Evolutionary conservation across 2,797 vertebrate genomes (phyloP).

Genomic region (Etheostoma nigrum): DNA sequence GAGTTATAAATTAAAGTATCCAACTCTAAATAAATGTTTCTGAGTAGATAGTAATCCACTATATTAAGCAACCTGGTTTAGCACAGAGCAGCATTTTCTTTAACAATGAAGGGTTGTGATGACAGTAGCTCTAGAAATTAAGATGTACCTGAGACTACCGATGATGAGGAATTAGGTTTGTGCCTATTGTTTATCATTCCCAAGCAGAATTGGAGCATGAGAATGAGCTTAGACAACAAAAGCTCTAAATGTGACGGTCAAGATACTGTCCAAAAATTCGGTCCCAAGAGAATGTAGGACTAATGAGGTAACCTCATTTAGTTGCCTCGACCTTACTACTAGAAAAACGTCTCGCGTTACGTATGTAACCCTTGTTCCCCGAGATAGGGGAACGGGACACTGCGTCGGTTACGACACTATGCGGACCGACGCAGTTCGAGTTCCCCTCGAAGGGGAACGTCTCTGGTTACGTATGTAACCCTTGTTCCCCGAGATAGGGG

Average conservation of each 20-base stretch:
- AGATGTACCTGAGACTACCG: background rate
- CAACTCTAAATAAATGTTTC: background rate
- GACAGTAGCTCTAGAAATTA: background rate
- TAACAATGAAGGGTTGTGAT: background rate
- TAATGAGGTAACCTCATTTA: background rate
- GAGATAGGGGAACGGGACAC: too few relatives aligned
- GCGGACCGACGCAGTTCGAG: too few relatives aligned
- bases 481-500: too few relatives aligned
- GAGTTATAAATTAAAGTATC: background rate
- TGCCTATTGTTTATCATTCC: background rate
- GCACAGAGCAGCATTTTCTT: background rate
- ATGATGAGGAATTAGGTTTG: background rate
- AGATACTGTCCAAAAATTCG: background rate
- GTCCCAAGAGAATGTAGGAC: background rate
- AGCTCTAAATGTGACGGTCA: background rate
- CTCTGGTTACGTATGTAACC: too few relatives aligned
- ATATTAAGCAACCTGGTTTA: slow-evolving; percentile 8
- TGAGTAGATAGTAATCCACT: background rate
- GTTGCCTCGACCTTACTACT: background rate
- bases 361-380: too few relatives aligned
- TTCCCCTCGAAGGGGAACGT: too few relatives aligned
- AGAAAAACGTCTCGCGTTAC: background rate
- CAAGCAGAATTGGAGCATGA: background rate
- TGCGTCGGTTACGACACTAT: too few relatives aligned
- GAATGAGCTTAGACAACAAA: background rate